A percentile compares a stretch with the other conserved stretches of the same genome.
These are phyloP conservation scores for Vanacampus margaritifer DNA, from an alignment of 2,113 vertebrate species.

Conservation along the genomic window DNA sequence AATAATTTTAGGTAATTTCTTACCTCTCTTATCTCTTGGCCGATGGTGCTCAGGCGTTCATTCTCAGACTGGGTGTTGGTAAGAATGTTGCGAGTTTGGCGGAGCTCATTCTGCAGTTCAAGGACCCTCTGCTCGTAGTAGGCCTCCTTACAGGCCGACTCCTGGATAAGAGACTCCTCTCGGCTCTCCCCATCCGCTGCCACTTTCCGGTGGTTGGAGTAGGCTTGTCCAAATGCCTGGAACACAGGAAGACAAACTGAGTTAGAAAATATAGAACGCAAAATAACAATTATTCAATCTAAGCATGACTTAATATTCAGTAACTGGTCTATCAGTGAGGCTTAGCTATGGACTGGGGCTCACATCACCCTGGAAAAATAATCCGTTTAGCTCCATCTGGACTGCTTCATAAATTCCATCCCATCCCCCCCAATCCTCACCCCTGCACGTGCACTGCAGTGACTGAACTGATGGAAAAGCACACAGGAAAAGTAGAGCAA, in stretches of 20 bases:
- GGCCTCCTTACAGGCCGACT: constrained; percentile 95
- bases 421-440: constrained; percentile 21
- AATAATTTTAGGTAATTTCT: constrained; percentile 13
- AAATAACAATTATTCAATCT: background rate
- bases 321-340: constrained; percentile 15
- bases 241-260: constrained; percentile 5
- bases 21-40: constrained; percentile 92
- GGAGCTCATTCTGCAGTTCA: constrained; percentile 90
- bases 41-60: constrained; percentile 83
- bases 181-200: constrained; percentile 96
- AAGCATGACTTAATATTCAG: background rate
- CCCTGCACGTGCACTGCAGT: constrained; percentile 46
- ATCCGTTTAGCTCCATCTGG: constrained; percentile 59
- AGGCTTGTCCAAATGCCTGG: constrained; percentile 95
- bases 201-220: constrained; percentile 96
- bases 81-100: constrained; percentile 85
- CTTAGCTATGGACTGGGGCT: constrained; percentile 25
- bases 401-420: constrained; percentile 31
- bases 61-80: constrained; percentile 92
- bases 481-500: constrained; percentile 58
- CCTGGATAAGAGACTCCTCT: constrained; percentile 94
- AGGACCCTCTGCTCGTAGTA: constrained; percentile 94
- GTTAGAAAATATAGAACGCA: constrained; percentile 11
- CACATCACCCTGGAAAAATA: constrained; percentile 36
- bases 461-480: constrained; percentile 53